phyloP scores from a whole-genome alignment of 2,797 vertebrate genomes.

The Gymnoscopelus microlampas region DNA sequence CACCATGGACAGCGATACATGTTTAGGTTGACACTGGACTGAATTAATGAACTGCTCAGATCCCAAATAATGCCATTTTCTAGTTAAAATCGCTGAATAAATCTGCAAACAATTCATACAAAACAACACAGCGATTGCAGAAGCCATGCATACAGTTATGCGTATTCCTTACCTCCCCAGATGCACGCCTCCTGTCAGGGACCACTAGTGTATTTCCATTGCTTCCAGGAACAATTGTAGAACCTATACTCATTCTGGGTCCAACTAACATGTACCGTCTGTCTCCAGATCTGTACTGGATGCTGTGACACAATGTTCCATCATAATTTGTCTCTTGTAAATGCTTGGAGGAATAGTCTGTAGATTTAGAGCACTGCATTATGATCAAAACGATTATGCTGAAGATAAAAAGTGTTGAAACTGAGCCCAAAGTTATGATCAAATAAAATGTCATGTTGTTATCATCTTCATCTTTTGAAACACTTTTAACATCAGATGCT shows the following conservation, averaged over 20 bases:
- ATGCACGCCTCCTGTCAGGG: slow-evolving; percentile 28
- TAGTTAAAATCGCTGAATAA: too few relatives aligned
- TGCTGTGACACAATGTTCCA: slow-evolving; percentile 64
- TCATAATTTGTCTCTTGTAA: slow-evolving; percentile 59
- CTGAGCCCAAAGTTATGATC: slow-evolving; percentile 57
- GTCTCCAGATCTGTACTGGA: slow-evolving; percentile 63
- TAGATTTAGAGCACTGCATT: slow-evolving; percentile 52
- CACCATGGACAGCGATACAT: background rate
- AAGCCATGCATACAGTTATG: too few relatives aligned
- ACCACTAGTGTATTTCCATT: slow-evolving; percentile 48
- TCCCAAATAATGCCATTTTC: too few relatives aligned
- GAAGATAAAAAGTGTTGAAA: slow-evolving; percentile 55
- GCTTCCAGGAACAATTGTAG: slow-evolving; percentile 47
- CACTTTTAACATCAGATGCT: slow-evolving; percentile 53
- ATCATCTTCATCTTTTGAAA: slow-evolving; percentile 7
- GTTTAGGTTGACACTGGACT: too few relatives aligned
- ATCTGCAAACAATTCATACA: too few relatives aligned
- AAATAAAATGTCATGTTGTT: slow-evolving; percentile 58
- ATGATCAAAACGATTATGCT: slow-evolving; percentile 48
- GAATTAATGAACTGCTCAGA: too few relatives aligned
- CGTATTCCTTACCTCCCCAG: slow-evolving; percentile 50
- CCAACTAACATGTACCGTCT: slow-evolving; percentile 60
- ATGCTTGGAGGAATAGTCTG: slow-evolving; percentile 56
- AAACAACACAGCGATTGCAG: too few relatives aligned
- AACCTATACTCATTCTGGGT: slow-evolving; percentile 58